phyloP scores from a whole-genome alignment of 2,797 vertebrate species.

The Pseudotriccus pelzelni region DNA sequence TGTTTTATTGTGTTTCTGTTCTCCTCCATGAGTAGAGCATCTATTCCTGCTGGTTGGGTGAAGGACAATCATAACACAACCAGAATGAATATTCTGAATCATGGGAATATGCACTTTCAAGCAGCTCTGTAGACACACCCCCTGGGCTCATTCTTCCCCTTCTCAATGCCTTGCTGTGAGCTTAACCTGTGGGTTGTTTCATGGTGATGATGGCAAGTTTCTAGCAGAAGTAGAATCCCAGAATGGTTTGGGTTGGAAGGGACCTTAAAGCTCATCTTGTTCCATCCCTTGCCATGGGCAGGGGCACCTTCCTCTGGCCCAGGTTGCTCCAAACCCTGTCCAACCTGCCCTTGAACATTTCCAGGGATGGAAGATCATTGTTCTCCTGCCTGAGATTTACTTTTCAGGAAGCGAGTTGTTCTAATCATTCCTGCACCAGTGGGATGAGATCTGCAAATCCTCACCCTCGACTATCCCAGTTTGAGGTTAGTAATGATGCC shows the following conservation, averaged over 20 bases:
- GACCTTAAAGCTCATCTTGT: not conserved
- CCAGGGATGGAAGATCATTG: not conserved
- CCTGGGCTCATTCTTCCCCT: not conserved
- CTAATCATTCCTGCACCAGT: not conserved
- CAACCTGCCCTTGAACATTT: not conserved
- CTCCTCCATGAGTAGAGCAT: not conserved
- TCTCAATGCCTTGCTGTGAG: not conserved
- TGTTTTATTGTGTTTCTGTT: not conserved
- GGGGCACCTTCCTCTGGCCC: not conserved
- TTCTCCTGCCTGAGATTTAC: not conserved
- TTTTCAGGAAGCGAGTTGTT: not conserved
- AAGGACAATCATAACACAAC: slow-evolving; percentile 1
- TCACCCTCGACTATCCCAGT: not conserved
- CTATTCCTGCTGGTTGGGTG: not conserved
- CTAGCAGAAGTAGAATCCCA: not conserved
- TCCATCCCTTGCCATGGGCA: not conserved
- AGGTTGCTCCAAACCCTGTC: not conserved
- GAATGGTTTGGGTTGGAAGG: not conserved
- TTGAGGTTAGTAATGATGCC: not conserved
- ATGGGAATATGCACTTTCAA: slow-evolving; percentile 36
- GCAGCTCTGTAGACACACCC: not conserved
- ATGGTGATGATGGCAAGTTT: not conserved
- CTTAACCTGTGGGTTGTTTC: not conserved
- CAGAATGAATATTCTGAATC: slow-evolving; percentile 7
- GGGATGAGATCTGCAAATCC: not conserved